phyloP scores from a whole-genome alignment of 35 echinoderm and acorn worm species.

The Apostichopus japonicus region DNA sequence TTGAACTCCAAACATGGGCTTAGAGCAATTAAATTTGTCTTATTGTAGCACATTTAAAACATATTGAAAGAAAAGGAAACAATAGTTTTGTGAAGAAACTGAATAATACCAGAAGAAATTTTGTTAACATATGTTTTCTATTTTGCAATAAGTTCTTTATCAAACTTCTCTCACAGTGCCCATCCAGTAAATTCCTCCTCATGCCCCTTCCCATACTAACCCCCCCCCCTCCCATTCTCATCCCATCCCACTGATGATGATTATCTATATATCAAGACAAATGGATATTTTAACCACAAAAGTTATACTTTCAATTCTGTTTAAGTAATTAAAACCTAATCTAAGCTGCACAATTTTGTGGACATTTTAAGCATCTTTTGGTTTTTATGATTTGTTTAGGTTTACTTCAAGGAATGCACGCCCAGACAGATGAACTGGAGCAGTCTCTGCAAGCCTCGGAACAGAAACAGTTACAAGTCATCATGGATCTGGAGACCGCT shows the following conservation, averaged over 20 bases:
- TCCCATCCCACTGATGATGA: too few relatives aligned
- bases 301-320: neutral
- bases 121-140: too few relatives aligned
- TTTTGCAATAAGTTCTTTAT: too few relatives aligned
- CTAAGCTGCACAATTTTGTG: neutral
- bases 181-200: neutral
- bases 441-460: neutral
- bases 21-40: too few relatives aligned
- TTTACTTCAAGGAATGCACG: conserved; percentile 35
- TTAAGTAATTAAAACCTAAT: neutral
- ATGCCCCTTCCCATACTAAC: neutral
- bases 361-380: neutral
- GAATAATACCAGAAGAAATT: too few relatives aligned
- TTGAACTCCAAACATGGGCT: too few relatives aligned
- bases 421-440: conserved; percentile 23
- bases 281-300: neutral
- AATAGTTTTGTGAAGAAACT: too few relatives aligned
- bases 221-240: neutral
- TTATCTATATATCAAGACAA: too few relatives aligned
- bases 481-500: conserved; percentile 5
- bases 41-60: too few relatives aligned
- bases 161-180: too few relatives aligned
- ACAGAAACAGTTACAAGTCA: conserved; percentile 17
- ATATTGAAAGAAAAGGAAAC: too few relatives aligned
- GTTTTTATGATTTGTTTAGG: neutral